Percentiles rank a stretch among this genome's conserved stretches.
Evolutionary conservation across 2,888 invertebrate species (phyloP).

Genomic region (Andrena minutula): DNA sequence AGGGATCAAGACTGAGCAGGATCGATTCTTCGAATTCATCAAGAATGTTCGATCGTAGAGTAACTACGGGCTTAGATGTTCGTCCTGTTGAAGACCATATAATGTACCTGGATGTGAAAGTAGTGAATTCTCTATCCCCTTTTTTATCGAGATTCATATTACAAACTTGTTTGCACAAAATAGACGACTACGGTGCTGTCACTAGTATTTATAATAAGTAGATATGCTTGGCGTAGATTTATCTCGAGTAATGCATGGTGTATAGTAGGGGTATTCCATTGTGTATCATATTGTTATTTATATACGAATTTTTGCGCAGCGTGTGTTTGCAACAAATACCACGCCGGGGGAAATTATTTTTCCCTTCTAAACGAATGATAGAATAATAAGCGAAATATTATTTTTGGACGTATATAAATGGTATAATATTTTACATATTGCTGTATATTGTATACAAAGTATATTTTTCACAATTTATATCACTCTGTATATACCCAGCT

Average conservation of each 20-base stretch:
- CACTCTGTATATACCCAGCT: neutral
- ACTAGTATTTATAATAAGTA: slow-evolving; percentile 23
- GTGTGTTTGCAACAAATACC: neutral
- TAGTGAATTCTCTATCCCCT: slow-evolving; percentile 29
- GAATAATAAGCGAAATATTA: slow-evolving; percentile 23
- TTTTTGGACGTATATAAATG: slow-evolving; percentile 41
- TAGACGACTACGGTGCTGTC: neutral
- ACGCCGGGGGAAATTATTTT: neutral
- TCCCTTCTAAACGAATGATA: neutral
- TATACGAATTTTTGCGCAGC: neutral
- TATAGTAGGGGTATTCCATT: neutral
- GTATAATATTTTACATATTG: slow-evolving; percentile 28
- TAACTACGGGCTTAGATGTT: slow-evolving; percentile 28
- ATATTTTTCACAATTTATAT: slow-evolving; percentile 40
- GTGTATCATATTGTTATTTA: slow-evolving; percentile 13
- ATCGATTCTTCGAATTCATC: slow-evolving; percentile 11
- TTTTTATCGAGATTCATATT: slow-evolving; percentile 31
- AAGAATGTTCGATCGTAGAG: slow-evolving; percentile 19
- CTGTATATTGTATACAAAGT: slow-evolving; percentile 17
- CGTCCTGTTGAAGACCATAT: slow-evolving; percentile 37
- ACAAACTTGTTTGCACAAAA: slow-evolving; percentile 29
- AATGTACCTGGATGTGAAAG: slow-evolving; percentile 55
- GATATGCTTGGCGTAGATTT: neutral
- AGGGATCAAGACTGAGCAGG: slow-evolving; percentile 42
- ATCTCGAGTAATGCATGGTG: neutral